Evolutionary conservation across 2,113 vertebrate species (phyloP).

Genomic region (Lucifuga dentata): DNA sequence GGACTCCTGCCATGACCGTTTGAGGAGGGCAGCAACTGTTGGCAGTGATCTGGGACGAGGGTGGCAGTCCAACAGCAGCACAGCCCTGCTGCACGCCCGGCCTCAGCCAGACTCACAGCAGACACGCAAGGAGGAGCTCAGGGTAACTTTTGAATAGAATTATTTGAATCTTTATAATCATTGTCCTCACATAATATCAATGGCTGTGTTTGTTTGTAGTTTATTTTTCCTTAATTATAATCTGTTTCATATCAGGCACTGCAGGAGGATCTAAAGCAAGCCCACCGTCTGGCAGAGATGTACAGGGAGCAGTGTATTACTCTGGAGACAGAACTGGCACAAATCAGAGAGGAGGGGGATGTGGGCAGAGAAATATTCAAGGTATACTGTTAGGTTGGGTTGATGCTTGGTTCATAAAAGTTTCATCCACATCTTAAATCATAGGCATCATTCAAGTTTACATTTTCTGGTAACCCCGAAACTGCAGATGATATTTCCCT

Average conservation of each 20-base stretch:
- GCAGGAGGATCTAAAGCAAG: constrained; percentile 88
- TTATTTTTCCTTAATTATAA: not conserved
- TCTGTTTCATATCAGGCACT: constrained; percentile 79
- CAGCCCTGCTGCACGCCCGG: constrained; percentile 30
- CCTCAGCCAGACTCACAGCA: constrained; percentile 70
- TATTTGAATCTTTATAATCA: not conserved
- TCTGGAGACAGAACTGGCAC: constrained; percentile 91
- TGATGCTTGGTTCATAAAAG: not conserved
- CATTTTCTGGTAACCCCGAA: not conserved
- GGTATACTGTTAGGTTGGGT: constrained; percentile 74
- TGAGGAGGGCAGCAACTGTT: constrained; percentile 54
- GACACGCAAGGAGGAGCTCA: constrained; percentile 83
- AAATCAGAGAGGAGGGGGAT: constrained; percentile 89
- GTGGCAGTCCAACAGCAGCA: constrained; percentile 41
- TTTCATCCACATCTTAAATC: not conserved
- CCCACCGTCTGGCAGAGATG: constrained; percentile 89
- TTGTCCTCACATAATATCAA: not conserved
- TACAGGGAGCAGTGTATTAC: constrained; percentile 93
- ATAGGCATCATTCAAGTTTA: too few relatives aligned
- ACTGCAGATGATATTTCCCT: not conserved
- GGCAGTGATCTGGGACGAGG: constrained; percentile 22
- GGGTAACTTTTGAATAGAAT: constrained; percentile 85
- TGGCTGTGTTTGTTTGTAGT: not conserved
- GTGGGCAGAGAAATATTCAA: constrained; percentile 90
- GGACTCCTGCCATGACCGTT: constrained; percentile 75